Evolutionary conservation across 2,797 vertebrate genomes (phyloP).

Genomic region (Craterocephalus amniculus): DNA sequence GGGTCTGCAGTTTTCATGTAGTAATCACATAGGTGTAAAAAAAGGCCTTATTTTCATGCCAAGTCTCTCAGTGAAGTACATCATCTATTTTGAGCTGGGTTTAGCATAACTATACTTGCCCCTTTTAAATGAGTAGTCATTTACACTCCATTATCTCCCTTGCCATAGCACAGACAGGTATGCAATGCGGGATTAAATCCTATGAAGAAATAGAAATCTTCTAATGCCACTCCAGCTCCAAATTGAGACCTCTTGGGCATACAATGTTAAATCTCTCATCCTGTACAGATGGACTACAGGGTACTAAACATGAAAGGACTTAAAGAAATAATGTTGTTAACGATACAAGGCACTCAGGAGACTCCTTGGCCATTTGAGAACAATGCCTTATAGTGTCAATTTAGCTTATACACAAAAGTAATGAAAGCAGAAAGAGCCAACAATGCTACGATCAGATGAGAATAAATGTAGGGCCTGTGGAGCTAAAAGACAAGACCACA

Average conservation of each 20-base stretch:
- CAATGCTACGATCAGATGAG: constrained; percentile 9
- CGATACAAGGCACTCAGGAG: constrained; percentile 19
- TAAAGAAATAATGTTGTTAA: constrained; percentile 38
- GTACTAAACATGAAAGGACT: constrained; percentile 32
- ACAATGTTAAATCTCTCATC: constrained; percentile 24
- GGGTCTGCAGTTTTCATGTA: neutral
- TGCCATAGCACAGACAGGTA: constrained; percentile 14
- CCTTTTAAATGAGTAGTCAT: constrained; percentile 26
- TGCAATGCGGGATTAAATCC: constrained; percentile 36
- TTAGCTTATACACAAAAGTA: constrained; percentile 9
- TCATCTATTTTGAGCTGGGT: constrained; percentile 24
- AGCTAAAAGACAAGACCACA: constrained; percentile 29
- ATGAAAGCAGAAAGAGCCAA: constrained; percentile 15
- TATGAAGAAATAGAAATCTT: constrained; percentile 41
- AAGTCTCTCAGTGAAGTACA: neutral
- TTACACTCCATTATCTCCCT: constrained; percentile 26
- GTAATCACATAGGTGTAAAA: neutral
- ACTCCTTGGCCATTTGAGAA: constrained; percentile 33
- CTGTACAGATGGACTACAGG: constrained; percentile 27
- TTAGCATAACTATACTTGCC: constrained; percentile 27
- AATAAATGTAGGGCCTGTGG: constrained; percentile 15
- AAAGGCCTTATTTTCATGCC: neutral
- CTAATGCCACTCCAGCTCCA: constrained; percentile 39
- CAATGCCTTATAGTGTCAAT: constrained; percentile 32
- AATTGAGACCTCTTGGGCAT: constrained; percentile 29